Base-by-base conservation (phyloP, 1,140 invertebrate genomes). In the Latrodectus geometricus region DNA sequence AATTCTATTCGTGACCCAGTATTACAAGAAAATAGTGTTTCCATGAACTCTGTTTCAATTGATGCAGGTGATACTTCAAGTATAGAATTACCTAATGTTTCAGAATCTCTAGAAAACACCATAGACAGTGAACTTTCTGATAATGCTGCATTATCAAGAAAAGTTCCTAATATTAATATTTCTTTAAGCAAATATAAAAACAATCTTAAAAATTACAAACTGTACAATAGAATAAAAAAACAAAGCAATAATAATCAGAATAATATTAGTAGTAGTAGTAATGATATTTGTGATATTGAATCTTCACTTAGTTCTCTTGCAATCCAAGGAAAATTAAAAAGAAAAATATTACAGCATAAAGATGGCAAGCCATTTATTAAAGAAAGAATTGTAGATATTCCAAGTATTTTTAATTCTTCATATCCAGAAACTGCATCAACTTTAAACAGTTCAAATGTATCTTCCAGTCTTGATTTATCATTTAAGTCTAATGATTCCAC, bases 381-480 rank as follows among this genome's bases (percentile, higher is more conserved):
- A 23, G 83, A 86, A 78, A 65, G 77, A 72, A 66, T 61, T n/a
- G 23, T 86, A 12, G 21, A 77, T 9, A 78, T 86, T 48, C 83
- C 83, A 17, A 70, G 65, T 56, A 86, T 86, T 61, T 78, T 86
- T 48, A 75, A 48, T 50, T 48, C 74, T 9, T 83, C 72, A 0
- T 83, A 83, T 66, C 81, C 81, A 15, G 56, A 66, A n/a, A 56
- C 65, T 70, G 17, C 54, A 56, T 11, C 9, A 9, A 72, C 35
- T 15, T 48, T 70, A 8, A 23, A 77, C 5, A 68, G 15, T 49
- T 68, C 15, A 23, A 84, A 75, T n/a, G 69, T 73, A 7, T 84
- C 68, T 76, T 86, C 83, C 17, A 77, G 75, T 61, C 48, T 66
- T 68, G 81, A 83, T 75, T 68, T 83, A 21, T 83, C 81, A 17